phyloP scores from a whole-genome alignment of 2,888 invertebrate species.

The Diplolepis rosae region DNA sequence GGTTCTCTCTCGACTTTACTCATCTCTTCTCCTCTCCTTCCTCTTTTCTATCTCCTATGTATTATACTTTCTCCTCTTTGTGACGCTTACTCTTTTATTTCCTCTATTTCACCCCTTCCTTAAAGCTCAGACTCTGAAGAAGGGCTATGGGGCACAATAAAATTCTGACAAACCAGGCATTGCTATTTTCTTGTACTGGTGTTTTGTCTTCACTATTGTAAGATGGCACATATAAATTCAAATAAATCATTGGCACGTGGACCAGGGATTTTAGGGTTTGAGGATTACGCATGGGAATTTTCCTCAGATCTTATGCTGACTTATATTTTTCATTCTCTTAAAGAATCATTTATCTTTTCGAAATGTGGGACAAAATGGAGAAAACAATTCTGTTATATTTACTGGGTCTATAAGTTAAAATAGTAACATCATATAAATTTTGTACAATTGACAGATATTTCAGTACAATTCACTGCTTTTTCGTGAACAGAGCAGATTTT shows the following conservation, averaged over 20 bases:
- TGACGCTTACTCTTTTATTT: slow-evolving; percentile 14
- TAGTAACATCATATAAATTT: too few species aligned
- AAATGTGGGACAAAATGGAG: too few species aligned
- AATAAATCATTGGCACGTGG: background rate
- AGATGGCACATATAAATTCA: background rate
- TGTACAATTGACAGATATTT: too few species aligned
- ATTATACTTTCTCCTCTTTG: slow-evolving; percentile 12
- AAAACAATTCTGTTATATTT: too few species aligned
- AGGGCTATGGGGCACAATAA: too few species aligned
- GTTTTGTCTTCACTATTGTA: slow-evolving; percentile 17
- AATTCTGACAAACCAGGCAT: slow-evolving; percentile 29
- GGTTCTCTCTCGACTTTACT: slow-evolving; percentile 39
- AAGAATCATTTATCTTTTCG: too few species aligned
- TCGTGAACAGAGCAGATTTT: too few species aligned
- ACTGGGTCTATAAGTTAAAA: too few species aligned
- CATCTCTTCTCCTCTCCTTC: slow-evolving; percentile 21
- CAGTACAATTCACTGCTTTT: too few species aligned
- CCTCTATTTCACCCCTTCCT: background rate
- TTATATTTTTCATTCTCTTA: too few species aligned
- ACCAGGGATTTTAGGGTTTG: background rate
- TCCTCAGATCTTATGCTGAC: too few species aligned
- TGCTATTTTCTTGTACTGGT: slow-evolving; percentile 34
- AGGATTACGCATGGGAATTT: background rate
- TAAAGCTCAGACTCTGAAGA: background rate
- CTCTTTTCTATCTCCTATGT: background rate